These are phyloP conservation scores for Drosophila ironensis DNA, from an alignment of 1,140 invertebrate genomes.

Conservation along the genomic window DNA sequence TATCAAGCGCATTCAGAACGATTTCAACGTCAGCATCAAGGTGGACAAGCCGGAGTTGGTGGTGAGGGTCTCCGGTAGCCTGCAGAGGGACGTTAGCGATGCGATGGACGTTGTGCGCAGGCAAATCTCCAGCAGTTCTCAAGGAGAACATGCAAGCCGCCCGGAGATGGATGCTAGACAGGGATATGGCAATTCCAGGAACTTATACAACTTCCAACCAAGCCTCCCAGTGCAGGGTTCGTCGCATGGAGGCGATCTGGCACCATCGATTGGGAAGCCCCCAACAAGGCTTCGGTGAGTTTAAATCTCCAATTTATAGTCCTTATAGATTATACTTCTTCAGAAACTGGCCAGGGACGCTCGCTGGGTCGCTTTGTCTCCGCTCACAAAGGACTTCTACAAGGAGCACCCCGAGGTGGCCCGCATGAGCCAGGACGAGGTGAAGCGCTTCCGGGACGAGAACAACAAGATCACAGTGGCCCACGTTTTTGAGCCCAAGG, in stretches of 20 bases:
- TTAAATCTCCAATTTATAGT: background rate
- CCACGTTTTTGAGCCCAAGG: slow-evolving; percentile 81
- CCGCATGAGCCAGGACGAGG: slow-evolving; percentile 85
- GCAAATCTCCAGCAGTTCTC: slow-evolving; percentile 16
- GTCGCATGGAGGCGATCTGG: slow-evolving; percentile 20
- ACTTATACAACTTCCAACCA: too few relatives aligned
- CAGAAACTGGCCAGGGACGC: slow-evolving; percentile 84
- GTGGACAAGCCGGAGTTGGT: slow-evolving; percentile 26
- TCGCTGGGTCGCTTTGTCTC: slow-evolving; percentile 85
- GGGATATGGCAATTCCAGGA: too few relatives aligned
- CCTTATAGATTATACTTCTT: background rate
- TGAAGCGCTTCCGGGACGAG: slow-evolving; percentile 84
- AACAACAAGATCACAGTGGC: slow-evolving; percentile 90
- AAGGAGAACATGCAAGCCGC: too few relatives aligned
- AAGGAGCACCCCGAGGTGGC: slow-evolving; percentile 88
- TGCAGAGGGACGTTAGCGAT: slow-evolving; percentile 26
- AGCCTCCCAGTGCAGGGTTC: too few relatives aligned
- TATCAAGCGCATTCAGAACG: slow-evolving; percentile 53
- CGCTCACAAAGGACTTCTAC: slow-evolving; percentile 92
- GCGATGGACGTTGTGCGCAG: slow-evolving; percentile 39
- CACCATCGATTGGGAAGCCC: slow-evolving; percentile 62
- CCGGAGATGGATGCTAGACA: too few relatives aligned
- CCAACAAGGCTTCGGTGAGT: slow-evolving; percentile 59
- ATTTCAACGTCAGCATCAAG: slow-evolving; percentile 63
- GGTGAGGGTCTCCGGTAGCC: slow-evolving; percentile 33